phyloP scores from a whole-genome alignment of 2,888 invertebrate species.

The Oligia latruncula region DNA sequence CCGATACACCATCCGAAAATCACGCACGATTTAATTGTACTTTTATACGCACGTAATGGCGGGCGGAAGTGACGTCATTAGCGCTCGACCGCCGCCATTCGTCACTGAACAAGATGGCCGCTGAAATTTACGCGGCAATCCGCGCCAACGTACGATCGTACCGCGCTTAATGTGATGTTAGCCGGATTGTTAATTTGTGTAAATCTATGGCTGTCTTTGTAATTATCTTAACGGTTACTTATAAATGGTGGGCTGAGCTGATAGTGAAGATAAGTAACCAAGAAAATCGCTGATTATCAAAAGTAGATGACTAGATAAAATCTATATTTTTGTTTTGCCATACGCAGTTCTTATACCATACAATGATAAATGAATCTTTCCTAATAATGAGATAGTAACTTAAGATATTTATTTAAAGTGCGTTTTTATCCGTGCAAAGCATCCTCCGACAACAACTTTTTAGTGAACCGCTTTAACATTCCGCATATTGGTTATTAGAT shows the following conservation, averaged over 20 bases:
- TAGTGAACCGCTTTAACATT: background rate
- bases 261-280: constrained; percentile 16
- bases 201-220: constrained; percentile 48
- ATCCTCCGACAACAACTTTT: background rate
- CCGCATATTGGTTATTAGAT: background rate
- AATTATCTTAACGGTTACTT: constrained; percentile 33
- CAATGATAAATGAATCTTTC: background rate
- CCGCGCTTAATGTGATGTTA: constrained; percentile 54
- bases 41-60: constrained; percentile 71
- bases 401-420: background rate
- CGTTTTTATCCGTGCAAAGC: background rate
- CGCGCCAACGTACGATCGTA: constrained; percentile 67
- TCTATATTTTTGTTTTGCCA: background rate
- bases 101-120: constrained; percentile 79
- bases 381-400: background rate
- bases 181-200: constrained; percentile 55
- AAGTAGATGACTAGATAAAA: background rate
- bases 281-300: background rate
- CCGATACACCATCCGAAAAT: constrained; percentile 60
- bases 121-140: constrained; percentile 78
- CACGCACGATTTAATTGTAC: constrained; percentile 62
- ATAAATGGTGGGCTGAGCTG: constrained; percentile 2
- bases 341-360: background rate
- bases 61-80: constrained; percentile 76
- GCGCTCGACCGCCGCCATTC: constrained; percentile 72